phyloP scores from a whole-genome alignment of 2,797 vertebrate species.

The Melanotaenia maccullochi region DNA sequence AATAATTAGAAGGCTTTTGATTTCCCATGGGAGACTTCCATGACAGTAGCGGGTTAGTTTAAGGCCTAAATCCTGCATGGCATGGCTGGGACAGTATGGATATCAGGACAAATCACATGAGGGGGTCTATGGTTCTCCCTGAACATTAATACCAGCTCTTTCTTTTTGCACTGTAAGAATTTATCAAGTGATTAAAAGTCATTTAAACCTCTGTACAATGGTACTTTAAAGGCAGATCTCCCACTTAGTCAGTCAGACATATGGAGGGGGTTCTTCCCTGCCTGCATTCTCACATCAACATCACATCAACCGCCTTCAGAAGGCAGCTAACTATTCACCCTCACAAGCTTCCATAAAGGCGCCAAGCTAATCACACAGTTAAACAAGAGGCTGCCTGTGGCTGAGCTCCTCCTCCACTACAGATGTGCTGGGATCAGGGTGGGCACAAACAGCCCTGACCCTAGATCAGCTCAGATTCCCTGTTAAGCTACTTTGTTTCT shows the following conservation, averaged over 20 bases:
- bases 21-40: conserved; percentile 72
- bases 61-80: conserved; percentile 31
- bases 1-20: conserved; percentile 61
- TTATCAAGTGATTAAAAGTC: not conserved
- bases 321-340: conserved; percentile 30
- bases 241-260: conserved; percentile 22
- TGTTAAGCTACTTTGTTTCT: conserved; percentile 13
- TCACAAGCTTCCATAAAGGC: conserved; percentile 47
- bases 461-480: conserved; percentile 23
- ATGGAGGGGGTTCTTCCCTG: conserved; percentile 54
- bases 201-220: conserved; percentile 11
- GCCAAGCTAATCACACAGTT: conserved; percentile 67
- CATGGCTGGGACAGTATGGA: conserved; percentile 38
- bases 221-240: conserved; percentile 32
- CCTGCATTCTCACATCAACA: conserved; percentile 42
- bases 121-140: conserved; percentile 3
- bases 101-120: conserved; percentile 50
- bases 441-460: conserved; percentile 49
- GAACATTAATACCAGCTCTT: not conserved
- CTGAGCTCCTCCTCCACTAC: not conserved
- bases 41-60: conserved; percentile 63
- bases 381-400: conserved; percentile 47
- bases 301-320: conserved; percentile 55
- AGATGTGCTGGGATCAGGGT: conserved; percentile 30
- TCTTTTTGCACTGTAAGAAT: conserved; percentile 6